These are phyloP conservation scores for Megatriorchis doriae DNA, from an alignment of 2,113 vertebrate species.

Conservation along the genomic window DNA sequence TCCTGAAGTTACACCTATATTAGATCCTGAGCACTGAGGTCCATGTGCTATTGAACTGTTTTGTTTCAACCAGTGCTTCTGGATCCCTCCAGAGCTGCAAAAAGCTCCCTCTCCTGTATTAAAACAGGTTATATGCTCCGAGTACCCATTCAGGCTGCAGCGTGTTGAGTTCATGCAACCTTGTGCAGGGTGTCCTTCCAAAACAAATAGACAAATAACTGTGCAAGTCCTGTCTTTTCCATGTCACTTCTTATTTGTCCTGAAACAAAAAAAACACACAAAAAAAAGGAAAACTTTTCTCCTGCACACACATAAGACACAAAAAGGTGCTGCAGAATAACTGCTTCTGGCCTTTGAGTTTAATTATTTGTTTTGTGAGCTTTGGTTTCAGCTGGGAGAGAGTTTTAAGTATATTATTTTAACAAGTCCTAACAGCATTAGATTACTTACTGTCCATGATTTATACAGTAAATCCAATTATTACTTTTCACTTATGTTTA, in stretches of 20 bases:
- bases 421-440: background rate
- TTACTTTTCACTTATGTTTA: background rate
- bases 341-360: background rate
- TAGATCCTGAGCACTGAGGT: accelerated
- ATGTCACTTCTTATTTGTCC: background rate
- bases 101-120: background rate
- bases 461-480: background rate
- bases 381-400: background rate
- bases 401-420: background rate
- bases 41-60: background rate
- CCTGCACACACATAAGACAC: background rate
- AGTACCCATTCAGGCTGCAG: background rate
- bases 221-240: background rate
- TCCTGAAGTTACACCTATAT: background rate
- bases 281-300: background rate
- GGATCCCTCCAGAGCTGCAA: background rate
- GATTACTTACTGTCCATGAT: background rate
- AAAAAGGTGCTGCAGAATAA: background rate
- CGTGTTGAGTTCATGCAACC: background rate
- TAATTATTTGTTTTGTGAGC: background rate
- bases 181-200: background rate
- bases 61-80: background rate
- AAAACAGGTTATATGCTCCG: background rate
- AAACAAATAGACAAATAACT: background rate
- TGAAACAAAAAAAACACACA: background rate